phyloP scores from a whole-genome alignment of 1,140 invertebrate species.

The Dinoponera quadriceps region DNA sequence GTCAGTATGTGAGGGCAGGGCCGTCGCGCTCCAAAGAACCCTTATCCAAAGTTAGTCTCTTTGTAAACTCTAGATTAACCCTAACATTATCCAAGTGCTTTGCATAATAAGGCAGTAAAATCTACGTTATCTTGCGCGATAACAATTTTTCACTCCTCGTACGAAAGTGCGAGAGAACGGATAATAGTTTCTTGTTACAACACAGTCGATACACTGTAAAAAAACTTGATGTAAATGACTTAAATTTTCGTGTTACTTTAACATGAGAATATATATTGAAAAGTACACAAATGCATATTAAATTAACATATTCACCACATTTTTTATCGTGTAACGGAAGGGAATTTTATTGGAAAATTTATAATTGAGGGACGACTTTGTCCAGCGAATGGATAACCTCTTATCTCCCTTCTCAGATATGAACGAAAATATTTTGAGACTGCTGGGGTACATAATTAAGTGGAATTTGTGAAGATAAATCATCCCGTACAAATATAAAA shows the following conservation, averaged over 20 bases:
- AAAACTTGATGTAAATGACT: no score
- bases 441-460: not conserved
- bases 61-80: constrained; percentile 42
- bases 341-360: not conserved
- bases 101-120: constrained; percentile 23
- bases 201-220: not conserved
- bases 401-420: not conserved
- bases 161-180: not conserved
- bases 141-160: not conserved
- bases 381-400: not conserved
- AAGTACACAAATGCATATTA: no score
- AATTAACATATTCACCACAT: no score
- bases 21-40: constrained; percentile 8
- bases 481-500: not conserved
- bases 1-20: constrained; percentile 21
- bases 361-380: not conserved
- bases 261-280: no score
- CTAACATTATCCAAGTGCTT: constrained; percentile 12
- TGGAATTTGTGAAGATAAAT: not conserved
- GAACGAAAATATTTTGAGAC: not conserved
- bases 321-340: no score
- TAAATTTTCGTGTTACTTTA: no score
- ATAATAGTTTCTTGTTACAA: not conserved
- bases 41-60: constrained; percentile 47
- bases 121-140: constrained; percentile 34